Conservation (phyloP, 2,797 vertebrate genomes). For the Malurus leucopterus region DNA sequence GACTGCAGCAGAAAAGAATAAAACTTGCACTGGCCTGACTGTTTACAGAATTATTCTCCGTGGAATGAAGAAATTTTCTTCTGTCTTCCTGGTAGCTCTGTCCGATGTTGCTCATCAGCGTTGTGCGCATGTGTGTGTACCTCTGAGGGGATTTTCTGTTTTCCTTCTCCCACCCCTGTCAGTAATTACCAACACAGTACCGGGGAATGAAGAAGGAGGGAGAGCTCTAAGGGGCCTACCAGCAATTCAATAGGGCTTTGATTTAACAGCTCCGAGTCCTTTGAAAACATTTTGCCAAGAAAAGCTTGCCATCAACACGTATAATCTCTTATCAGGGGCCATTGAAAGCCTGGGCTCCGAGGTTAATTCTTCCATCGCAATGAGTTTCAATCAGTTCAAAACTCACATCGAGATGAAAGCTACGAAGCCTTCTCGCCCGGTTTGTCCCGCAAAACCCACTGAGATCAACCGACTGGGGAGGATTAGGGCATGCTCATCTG, state of each 20-base stretch:
- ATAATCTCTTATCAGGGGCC: slow-evolving; percentile 97
- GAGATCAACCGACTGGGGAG: slow-evolving; percentile 89
- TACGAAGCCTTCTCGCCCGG: slow-evolving; percentile 76
- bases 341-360: slow-evolving; percentile 93
- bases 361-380: slow-evolving; percentile 99
- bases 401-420: slow-evolving; percentile 98
- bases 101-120: neutral
- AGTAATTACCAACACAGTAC: slow-evolving; percentile 48
- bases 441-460: slow-evolving; percentile 83
- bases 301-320: slow-evolving; percentile 97
- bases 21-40: neutral
- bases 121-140: neutral
- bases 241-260: slow-evolving; percentile 79
- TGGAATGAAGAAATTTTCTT: neutral
- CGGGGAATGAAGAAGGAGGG: slow-evolving; percentile 5
- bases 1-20: neutral
- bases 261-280: slow-evolving; percentile 87
- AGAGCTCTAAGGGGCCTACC: slow-evolving; percentile 40
- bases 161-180: neutral
- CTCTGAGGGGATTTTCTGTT: neutral
- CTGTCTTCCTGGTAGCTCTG: neutral
- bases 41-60: neutral
- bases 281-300: slow-evolving; percentile 88
- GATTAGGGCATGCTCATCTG: slow-evolving; percentile 94
- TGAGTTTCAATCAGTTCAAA: slow-evolving; percentile 98